These are phyloP conservation scores for Sapajus apella DNA, from an alignment of 2,113 vertebrate genomes.

Conservation along the genomic window DNA sequence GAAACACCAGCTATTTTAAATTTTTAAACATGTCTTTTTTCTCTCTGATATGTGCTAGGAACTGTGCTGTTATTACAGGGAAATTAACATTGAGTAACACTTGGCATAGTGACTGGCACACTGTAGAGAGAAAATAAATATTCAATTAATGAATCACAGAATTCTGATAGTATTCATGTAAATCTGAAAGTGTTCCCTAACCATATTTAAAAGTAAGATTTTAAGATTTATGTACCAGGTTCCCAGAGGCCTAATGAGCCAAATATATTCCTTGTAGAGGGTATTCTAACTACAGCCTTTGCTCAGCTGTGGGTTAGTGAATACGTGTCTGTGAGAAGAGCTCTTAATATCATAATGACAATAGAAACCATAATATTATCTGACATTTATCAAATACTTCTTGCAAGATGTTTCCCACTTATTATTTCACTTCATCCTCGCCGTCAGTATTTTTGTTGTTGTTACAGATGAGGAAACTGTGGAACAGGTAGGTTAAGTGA, in stretches of 20 bases:
- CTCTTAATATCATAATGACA: background rate
- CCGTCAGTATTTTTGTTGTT: background rate
- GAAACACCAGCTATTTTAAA: constrained; percentile 26
- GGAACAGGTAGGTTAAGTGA: background rate
- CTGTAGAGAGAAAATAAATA: background rate
- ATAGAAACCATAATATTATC: background rate
- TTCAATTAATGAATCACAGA: background rate
- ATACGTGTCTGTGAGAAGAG: background rate
- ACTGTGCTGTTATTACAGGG: constrained; percentile 17
- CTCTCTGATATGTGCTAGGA: background rate
- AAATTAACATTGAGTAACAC: constrained; percentile 10
- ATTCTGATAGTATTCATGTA: background rate
- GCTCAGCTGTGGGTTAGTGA: background rate
- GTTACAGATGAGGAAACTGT: background rate
- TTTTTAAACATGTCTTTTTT: constrained; percentile 12
- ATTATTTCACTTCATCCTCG: background rate
- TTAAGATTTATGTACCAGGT: background rate
- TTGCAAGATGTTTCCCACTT: background rate
- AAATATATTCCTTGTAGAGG: background rate
- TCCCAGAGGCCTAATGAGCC: background rate
- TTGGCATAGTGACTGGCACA: background rate
- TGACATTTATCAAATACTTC: constrained; percentile 19
- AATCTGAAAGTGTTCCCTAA: background rate
- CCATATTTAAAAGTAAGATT: background rate
- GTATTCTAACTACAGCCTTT: background rate